Conservation (phyloP, 2,888 invertebrate genomes). For the Asteroscopus sphinx region DNA sequence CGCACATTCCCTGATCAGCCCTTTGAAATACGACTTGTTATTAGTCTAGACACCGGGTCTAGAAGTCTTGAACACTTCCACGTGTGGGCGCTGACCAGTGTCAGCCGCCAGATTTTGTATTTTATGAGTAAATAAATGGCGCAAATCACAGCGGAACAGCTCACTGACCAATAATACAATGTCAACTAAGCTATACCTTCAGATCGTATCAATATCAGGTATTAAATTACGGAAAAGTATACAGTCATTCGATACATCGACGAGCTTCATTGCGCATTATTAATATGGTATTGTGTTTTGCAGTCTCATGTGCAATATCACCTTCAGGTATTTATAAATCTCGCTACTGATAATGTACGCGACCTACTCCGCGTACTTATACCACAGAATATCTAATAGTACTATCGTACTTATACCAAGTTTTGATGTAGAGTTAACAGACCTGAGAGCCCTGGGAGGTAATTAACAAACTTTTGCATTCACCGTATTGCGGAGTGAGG, state of each 20-base stretch:
- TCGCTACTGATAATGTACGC: too few relatives aligned
- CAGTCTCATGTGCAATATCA: slow-evolving; percentile 23
- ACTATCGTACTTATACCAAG: too few relatives aligned
- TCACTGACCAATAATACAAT: slow-evolving; percentile 23
- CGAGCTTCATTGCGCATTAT: slow-evolving; percentile 63
- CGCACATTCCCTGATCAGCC: slow-evolving; percentile 68
- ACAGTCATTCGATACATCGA: slow-evolving; percentile 64
- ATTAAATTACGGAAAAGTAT: slow-evolving; percentile 66
- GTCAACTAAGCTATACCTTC: slow-evolving; percentile 23
- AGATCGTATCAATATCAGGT: slow-evolving; percentile 60
- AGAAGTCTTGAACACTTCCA: slow-evolving; percentile 68
- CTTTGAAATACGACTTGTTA: slow-evolving; percentile 63
- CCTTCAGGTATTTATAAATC: slow-evolving; percentile 10
- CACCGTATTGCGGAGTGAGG: slow-evolving; percentile 9
- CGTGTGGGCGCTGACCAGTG: slow-evolving; percentile 58
- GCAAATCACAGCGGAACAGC: slow-evolving; percentile 5
- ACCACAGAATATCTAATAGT: too few relatives aligned
- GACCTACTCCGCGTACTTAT: too few relatives aligned
- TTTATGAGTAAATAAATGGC: not conserved
- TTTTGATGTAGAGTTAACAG: slow-evolving; percentile 21
- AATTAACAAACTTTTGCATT: slow-evolving; percentile 38
- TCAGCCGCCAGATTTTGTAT: slow-evolving; percentile 63
- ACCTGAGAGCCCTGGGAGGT: slow-evolving; percentile 8
- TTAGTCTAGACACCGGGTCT: slow-evolving; percentile 68
- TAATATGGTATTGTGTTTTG: slow-evolving; percentile 35